Evolutionary conservation across 1,140 invertebrate genomes (phyloP).

Genomic region (Drosophila kepulauana): DNA sequence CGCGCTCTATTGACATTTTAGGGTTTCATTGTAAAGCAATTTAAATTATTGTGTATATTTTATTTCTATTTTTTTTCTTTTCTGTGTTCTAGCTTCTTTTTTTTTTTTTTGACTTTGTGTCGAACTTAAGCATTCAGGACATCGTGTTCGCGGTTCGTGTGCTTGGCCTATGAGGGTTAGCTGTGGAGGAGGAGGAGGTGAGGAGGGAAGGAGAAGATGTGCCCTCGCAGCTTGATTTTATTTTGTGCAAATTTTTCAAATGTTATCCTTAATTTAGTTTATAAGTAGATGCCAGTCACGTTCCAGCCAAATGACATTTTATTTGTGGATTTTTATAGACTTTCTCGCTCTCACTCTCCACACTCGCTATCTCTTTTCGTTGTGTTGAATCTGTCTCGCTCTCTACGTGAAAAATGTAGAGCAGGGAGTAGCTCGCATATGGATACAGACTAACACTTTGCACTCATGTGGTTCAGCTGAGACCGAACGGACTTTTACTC

Average conservation of each 20-base stretch:
- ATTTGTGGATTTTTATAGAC: conserved; percentile 84
- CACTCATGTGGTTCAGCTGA: background rate
- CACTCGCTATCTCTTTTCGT: conserved; percentile 10
- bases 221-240: conserved; percentile 69
- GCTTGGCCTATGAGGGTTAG: conserved; percentile 39
- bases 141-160: conserved; percentile 69
- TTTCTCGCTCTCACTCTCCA: conserved; percentile 41
- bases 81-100: background rate
- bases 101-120: conserved; percentile 18
- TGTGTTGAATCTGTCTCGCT: background rate
- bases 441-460: conserved; percentile 13
- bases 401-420: conserved; percentile 6
- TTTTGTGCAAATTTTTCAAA: conserved; percentile 84
- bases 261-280: conserved; percentile 84
- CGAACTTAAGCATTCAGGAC: conserved; percentile 80
- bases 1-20: conserved; percentile 78
- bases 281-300: conserved; percentile 82
- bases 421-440: conserved; percentile 6
- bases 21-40: conserved; percentile 84
- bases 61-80: conserved; percentile 50
- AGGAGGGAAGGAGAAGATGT: background rate
- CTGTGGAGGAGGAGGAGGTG: background rate
- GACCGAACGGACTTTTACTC: background rate
- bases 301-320: conserved; percentile 82
- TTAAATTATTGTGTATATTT: conserved; percentile 83